A percentile compares a stretch with the other conserved stretches of the same genome.
Evolutionary conservation across 2,797 vertebrate species (phyloP).

Genomic region (Manis pentadactyla): DNA sequence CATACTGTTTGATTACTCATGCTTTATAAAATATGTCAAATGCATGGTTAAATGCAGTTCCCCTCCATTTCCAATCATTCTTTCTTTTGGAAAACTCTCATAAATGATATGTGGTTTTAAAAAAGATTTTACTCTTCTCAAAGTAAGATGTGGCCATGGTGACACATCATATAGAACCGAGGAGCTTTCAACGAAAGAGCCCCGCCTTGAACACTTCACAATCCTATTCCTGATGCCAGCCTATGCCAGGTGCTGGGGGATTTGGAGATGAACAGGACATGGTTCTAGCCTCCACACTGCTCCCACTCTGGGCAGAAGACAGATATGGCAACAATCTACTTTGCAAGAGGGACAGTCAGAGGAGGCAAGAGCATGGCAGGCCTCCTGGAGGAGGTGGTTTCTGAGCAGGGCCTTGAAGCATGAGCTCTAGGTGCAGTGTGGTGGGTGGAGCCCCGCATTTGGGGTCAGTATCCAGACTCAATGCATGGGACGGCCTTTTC

Average conservation of each 20-base stretch:
- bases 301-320: not conserved
- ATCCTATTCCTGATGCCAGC: not conserved
- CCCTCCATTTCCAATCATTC: not conserved
- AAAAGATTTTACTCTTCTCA: not conserved
- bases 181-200: not conserved
- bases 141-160: not conserved
- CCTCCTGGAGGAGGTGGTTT: constrained; percentile 11
- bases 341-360: not conserved
- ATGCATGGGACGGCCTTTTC: not conserved
- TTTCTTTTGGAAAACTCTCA: not conserved
- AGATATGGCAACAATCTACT: not conserved
- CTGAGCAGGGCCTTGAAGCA: not conserved
- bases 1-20: not conserved
- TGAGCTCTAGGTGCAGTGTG: not conserved
- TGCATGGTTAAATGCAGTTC: not conserved
- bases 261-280: not conserved
- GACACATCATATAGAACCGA: not conserved
- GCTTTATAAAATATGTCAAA: not conserved
- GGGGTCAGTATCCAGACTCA: not conserved
- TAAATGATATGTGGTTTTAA: not conserved
- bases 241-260: not conserved
- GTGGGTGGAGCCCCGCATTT: not conserved
- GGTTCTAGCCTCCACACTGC: not conserved
- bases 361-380: not conserved
- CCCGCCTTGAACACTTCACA: not conserved